Percentiles rank a stretch among this genome's conserved stretches.
phyloP scores from a whole-genome alignment of 2,797 vertebrate genomes.

The Clarias pachynema region DNA sequence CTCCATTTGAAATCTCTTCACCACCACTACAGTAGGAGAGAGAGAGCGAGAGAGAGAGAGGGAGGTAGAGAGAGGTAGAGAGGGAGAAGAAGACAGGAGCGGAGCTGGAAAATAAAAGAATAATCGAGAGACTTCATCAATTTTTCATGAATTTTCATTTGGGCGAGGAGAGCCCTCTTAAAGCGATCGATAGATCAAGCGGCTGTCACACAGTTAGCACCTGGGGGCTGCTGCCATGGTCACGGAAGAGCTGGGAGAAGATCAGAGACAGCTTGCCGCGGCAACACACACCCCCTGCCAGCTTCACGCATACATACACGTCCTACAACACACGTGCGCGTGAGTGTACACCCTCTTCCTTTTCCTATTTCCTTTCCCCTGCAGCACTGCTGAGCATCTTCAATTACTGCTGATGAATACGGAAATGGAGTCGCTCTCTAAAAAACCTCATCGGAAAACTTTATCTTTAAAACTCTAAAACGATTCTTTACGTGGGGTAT shows the following conservation, averaged over 20 bases:
- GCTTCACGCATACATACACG: background rate
- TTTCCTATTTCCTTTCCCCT: constrained; percentile 5
- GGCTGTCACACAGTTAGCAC: constrained; percentile 92
- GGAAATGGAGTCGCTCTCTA: background rate
- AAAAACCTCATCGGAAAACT: background rate
- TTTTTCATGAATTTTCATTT: constrained; percentile 99
- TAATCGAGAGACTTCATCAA: constrained; percentile 92
- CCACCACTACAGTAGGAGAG: constrained; percentile 46
- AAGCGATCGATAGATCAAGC: constrained; percentile 95
- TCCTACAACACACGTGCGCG: background rate
- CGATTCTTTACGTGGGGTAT: no score
- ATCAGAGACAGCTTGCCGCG: constrained; percentile 65
- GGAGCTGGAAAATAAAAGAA: constrained; percentile 73
- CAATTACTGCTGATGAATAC: constrained; percentile 17
- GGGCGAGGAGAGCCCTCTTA: constrained; percentile 85
- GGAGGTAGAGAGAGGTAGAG: constrained; percentile 54
- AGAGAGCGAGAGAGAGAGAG: constrained; percentile 60
- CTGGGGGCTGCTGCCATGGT: constrained; percentile 83
- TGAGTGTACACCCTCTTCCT: background rate
- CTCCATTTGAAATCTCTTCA: constrained; percentile 72
- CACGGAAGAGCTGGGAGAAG: constrained; percentile 70
- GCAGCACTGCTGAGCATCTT: constrained; percentile 14
- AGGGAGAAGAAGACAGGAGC: constrained; percentile 60
- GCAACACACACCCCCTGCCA: constrained; percentile 57
- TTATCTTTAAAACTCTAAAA: no score